Evolutionary conservation across 2,797 vertebrate species (phyloP).

Genomic region (Helostoma temminkii): DNA sequence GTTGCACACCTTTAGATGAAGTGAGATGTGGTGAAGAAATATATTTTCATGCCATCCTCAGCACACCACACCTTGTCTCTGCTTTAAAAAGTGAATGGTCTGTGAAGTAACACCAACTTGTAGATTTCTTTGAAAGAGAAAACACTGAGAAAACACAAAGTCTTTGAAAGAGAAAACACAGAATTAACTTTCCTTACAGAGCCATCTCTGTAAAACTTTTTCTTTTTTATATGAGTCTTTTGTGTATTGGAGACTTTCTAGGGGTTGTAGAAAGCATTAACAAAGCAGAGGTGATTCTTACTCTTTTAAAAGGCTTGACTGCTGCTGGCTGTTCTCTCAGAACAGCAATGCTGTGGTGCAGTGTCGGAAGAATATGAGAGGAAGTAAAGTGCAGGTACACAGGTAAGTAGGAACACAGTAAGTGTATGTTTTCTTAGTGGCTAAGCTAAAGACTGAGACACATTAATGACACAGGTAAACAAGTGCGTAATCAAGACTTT

Average conservation of each 20-base stretch:
- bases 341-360: neutral
- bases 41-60: neutral
- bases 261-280: conserved; percentile 25
- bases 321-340: conserved; percentile 1
- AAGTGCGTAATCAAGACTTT: too few relatives aligned
- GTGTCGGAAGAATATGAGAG: too few relatives aligned
- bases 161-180: conserved; percentile 32
- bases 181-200: conserved; percentile 33
- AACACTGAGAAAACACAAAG: conserved; percentile 12
- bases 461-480: too few relatives aligned
- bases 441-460: too few relatives aligned
- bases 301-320: conserved; percentile 6
- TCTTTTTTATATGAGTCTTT: neutral
- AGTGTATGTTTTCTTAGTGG: too few relatives aligned
- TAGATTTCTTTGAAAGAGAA: conserved; percentile 39
- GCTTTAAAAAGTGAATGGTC: conserved; percentile 13
- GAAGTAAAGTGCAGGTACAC: too few relatives aligned
- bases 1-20: conserved; percentile 32
- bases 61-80: neutral
- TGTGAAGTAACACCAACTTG: conserved; percentile 15
- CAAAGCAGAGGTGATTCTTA: neutral
- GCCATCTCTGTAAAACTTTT: neutral
- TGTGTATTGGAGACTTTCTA: neutral
- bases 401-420: too few relatives aligned
- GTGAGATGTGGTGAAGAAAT: conserved; percentile 1